Base-by-base conservation (phyloP, 2,113 vertebrate genomes). In the Phainopepla nitens region DNA sequence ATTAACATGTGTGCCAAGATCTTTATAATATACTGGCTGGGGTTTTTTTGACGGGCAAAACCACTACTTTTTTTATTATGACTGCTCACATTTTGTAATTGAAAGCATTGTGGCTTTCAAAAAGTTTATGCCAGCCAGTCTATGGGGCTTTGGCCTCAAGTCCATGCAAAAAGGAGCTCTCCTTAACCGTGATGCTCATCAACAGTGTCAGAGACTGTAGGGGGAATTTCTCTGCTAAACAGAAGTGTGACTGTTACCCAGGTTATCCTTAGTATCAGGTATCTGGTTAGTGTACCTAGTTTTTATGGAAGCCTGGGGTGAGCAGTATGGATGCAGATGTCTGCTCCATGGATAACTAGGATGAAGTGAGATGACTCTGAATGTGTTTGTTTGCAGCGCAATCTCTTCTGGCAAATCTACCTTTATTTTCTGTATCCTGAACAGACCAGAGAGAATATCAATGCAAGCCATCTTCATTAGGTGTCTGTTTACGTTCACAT, bases 381-480 rank as follows among this genome's bases (percentile, higher is more conserved):
- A 47, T 29, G 64, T 71, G 64, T 19, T 85, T 9, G 3, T 80
- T 92, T 78, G 54, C 13, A 11, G 42, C 66, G 51, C 72, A 86
- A 50, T 68, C 60, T 90, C 72, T 78, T 87, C 60, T 56, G 94
- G 50, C 47, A 90, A 93, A 93, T 78, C 13, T 39, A 87, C 76
- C 68, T 96, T 92, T 91, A 78, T 87, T 94, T 96, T 90, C 82
- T 93, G 47, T 69, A 41, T 78, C 31, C 27, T 66, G 60, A 81
- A 25, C 54, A 89, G 65, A 68, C 27, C 44, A 78, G 71, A 77
- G 77, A 78, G 61, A 71, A 49, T 89, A 92, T 92, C 71, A 92
- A 19, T 54, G 76, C 79, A 83, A 83, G 49, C 27, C 56, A 66
- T 90, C 82, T 93, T 95, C 76, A 84, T 88, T 90, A 93, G 81